Evolutionary conservation across 2,797 vertebrate genomes (phyloP).

Genomic region (Falco concolor): DNA sequence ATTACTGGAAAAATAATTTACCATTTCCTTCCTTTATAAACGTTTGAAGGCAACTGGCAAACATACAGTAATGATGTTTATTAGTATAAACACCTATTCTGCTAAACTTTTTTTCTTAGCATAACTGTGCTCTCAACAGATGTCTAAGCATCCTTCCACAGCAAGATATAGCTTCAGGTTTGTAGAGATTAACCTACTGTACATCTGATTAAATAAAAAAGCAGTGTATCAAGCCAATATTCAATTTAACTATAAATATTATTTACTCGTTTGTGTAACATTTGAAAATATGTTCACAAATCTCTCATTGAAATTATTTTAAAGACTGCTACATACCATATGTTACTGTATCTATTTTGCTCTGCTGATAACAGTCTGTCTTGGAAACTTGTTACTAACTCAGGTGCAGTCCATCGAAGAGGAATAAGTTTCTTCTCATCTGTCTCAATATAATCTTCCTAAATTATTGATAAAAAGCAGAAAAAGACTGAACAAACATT

Average conservation of each 20-base stretch:
- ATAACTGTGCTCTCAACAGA: background rate
- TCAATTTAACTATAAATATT: background rate
- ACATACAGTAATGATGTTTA: background rate
- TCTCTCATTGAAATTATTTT: background rate
- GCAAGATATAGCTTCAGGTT: background rate
- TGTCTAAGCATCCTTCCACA: background rate
- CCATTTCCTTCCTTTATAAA: background rate
- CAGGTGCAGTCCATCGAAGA: slow-evolving; percentile 93
- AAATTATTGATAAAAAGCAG: background rate
- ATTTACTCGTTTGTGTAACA: background rate
- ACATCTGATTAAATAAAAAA: background rate
- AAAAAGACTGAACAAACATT: background rate
- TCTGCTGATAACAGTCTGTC: slow-evolving; percentile 89
- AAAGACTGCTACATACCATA: slow-evolving; percentile 84
- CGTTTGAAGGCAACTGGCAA: background rate
- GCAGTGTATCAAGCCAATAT: background rate
- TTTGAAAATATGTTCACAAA: background rate
- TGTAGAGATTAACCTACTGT: background rate
- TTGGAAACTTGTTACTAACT: slow-evolving; percentile 91
- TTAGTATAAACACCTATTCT: background rate
- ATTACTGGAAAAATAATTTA: background rate
- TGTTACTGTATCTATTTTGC: slow-evolving; percentile 90
- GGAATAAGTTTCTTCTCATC: slow-evolving; percentile 89
- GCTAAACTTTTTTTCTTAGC: background rate
- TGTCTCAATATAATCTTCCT: slow-evolving; percentile 97